Percentiles rank a stretch among this genome's conserved stretches.
These are phyloP conservation scores for Apeira syringaria DNA, from an alignment of 2,888 invertebrate genomes.

Conservation along the genomic window DNA sequence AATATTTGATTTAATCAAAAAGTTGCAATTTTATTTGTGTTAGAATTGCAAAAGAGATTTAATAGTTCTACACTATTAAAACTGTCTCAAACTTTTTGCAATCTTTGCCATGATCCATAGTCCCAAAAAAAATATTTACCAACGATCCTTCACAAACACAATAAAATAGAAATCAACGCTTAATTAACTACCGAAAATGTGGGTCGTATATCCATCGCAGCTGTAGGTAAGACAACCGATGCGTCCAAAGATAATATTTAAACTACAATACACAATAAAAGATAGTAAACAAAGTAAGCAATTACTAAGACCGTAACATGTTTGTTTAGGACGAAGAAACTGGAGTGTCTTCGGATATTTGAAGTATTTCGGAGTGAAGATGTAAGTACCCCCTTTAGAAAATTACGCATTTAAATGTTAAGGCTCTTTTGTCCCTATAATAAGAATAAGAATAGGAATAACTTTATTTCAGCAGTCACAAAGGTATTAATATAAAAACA, in stretches of 20 bases:
- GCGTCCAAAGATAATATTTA: constrained; percentile 79
- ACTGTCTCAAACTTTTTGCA: too few species aligned
- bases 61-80: too few species aligned
- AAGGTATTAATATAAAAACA: too few species aligned
- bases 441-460: too few species aligned
- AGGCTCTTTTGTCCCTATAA: neutral
- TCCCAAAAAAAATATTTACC: constrained; percentile 18
- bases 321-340: constrained; percentile 81
- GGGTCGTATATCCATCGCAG: constrained; percentile 60
- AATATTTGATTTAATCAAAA: too few species aligned
- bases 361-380: constrained; percentile 59
- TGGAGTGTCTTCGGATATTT: constrained; percentile 79
- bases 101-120: constrained; percentile 12
- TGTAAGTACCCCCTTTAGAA: constrained; percentile 19
- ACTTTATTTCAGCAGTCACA: too few species aligned
- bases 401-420: constrained; percentile 9
- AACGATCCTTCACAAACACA: constrained; percentile 27
- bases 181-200: constrained; percentile 68
- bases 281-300: constrained; percentile 77
- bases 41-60: too few species aligned
- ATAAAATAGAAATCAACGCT: constrained; percentile 60
- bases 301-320: constrained; percentile 79
- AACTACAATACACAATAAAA: constrained; percentile 80
- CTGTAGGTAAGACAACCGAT: constrained; percentile 76
- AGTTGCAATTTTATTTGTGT: too few species aligned